Conservation (phyloP, 2,113 vertebrate genomes). For the Calcarius ornatus region DNA sequence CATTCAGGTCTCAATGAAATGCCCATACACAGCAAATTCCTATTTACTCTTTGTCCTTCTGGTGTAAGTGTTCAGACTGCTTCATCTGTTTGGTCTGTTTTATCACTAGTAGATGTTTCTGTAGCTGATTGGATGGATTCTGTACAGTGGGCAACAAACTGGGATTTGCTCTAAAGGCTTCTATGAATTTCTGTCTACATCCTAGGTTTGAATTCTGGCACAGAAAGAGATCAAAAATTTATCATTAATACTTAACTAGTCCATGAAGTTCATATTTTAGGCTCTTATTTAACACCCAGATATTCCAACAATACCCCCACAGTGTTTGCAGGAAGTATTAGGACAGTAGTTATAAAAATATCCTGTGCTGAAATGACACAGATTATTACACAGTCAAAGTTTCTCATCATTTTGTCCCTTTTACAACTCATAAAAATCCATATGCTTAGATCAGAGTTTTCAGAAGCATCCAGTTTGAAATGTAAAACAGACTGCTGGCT, state of each 20-base stretch:
- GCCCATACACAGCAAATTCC: not conserved
- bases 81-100: not conserved
- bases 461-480: not conserved
- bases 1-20: not conserved
- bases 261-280: not conserved
- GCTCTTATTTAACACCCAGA: not conserved
- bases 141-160: not conserved
- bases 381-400: not conserved
- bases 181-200: not conserved
- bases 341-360: not conserved
- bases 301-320: not conserved
- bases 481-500: not conserved
- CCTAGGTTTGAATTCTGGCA: not conserved
- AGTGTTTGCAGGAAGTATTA: not conserved
- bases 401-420: not conserved
- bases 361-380: not conserved
- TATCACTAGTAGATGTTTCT: not conserved
- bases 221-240: not conserved
- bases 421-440: not conserved
- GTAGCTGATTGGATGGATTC: not conserved
- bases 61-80: not conserved
- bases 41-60: not conserved
- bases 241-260: not conserved
- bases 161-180: not conserved
- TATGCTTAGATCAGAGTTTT: not conserved